Conservation (phyloP, 2,113 vertebrate genomes). For the Aspiorhynchus laticeps region DNA sequence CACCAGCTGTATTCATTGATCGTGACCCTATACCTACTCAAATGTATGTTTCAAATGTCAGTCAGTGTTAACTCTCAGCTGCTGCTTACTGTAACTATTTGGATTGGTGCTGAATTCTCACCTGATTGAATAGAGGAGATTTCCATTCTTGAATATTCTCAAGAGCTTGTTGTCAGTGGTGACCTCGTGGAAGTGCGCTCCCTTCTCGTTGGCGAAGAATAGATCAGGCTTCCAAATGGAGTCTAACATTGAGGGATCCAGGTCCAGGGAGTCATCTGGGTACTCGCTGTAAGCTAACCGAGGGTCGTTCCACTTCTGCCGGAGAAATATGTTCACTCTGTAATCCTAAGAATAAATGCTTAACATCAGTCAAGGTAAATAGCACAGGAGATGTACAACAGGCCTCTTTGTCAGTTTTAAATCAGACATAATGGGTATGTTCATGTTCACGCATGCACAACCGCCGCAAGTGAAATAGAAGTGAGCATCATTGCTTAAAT, state of each 20-base stretch:
- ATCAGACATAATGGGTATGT: conserved; percentile 33
- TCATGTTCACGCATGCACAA: not conserved
- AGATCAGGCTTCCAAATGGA: conserved; percentile 98
- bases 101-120: conserved; percentile 61
- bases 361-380: conserved; percentile 41
- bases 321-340: conserved; percentile 95
- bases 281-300: conserved; percentile 94
- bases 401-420: not conserved
- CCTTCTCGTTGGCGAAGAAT: conserved; percentile 98
- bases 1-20: not conserved
- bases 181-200: conserved; percentile 96
- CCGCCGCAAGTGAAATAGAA: not conserved
- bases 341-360: conserved; percentile 83
- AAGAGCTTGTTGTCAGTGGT: conserved; percentile 96
- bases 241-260: conserved; percentile 97
- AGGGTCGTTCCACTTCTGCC: conserved; percentile 97
- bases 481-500: not conserved
- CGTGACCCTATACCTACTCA: not conserved
- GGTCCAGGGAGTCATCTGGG: conserved; percentile 95
- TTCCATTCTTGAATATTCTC: conserved; percentile 96
- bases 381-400: not conserved
- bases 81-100: not conserved
- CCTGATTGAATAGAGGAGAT: conserved; percentile 97
- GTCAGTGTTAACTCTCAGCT: not conserved
- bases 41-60: not conserved